A percentile compares a stretch with the other conserved stretches of the same genome.
phyloP scores from a whole-genome alignment of 35 echinoderm and acorn worm species.

The Diadema setosum region DNA sequence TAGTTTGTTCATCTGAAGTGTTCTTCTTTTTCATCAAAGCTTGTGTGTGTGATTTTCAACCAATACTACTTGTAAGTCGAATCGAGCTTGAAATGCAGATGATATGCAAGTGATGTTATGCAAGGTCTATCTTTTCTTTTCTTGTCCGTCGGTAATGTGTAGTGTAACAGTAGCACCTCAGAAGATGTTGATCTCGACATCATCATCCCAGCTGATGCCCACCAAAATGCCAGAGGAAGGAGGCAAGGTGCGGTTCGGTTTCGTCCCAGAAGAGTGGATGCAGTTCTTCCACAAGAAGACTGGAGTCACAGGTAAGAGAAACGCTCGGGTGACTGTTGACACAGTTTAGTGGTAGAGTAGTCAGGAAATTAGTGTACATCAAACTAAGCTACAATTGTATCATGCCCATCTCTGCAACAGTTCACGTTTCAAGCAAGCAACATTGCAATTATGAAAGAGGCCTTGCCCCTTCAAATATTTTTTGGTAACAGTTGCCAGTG shows the following conservation, averaged over 20 bases:
- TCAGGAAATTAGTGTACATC: no score
- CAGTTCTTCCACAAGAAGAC: conserved; percentile 82
- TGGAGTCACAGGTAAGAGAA: conserved; percentile 90
- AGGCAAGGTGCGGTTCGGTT: conserved; percentile 74
- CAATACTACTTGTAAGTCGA: neutral
- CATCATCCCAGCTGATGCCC: conserved; percentile 32
- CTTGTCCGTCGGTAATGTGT: neutral
- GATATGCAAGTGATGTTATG: neutral
- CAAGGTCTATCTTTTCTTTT: neutral
- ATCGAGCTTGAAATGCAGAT: neutral
- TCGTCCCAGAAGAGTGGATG: conserved; percentile 97
- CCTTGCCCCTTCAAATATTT: no score
- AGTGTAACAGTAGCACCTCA: conserved; percentile 66
- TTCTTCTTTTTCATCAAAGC: neutral
- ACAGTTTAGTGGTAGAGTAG: no score
- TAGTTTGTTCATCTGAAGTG: neutral
- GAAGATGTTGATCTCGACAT: conserved; percentile 61
- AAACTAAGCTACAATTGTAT: no score
- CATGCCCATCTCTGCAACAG: no score
- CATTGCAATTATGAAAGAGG: no score
- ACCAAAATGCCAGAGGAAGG: conserved; percentile 76
- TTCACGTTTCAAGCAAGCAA: no score
- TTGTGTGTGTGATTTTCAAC: neutral
- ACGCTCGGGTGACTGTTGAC: no score
- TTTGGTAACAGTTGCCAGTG: no score